Conservation (phyloP, 2,113 vertebrate species). For the Crotophaga sulcirostris region DNA sequence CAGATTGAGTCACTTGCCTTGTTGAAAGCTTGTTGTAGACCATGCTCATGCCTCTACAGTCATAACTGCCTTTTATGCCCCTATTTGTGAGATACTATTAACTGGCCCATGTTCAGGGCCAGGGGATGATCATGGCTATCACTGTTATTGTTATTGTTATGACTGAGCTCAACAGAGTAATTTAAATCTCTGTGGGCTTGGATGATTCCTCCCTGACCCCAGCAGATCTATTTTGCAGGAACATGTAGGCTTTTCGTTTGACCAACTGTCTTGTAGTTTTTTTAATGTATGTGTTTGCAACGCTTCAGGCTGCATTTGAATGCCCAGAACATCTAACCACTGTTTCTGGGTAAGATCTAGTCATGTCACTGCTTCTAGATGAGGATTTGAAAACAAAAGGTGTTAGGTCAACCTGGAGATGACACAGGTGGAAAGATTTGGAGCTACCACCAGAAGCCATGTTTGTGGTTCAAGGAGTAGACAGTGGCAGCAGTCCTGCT, state of each 20-base stretch:
- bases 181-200: neutral
- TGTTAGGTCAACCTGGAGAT: neutral
- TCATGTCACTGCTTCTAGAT: neutral
- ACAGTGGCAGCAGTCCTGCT: neutral
- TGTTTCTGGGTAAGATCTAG: neutral
- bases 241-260: neutral
- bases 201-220: neutral
- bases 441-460: neutral
- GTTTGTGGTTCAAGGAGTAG: accelerated
- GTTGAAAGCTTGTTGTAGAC: neutral
- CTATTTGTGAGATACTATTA: neutral
- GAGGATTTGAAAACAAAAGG: neutral
- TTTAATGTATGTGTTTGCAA: neutral
- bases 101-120: neutral
- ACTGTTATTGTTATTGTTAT: neutral
- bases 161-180: neutral
- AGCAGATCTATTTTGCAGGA: neutral
- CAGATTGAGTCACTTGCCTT: neutral
- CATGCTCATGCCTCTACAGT: neutral
- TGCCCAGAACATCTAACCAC: neutral
- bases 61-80: neutral
- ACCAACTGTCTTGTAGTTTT: neutral
- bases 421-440: neutral
- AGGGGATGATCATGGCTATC: neutral
- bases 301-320: neutral